Percentiles rank a stretch among this genome's conserved stretches.
Evolutionary conservation across 2,797 vertebrate genomes (phyloP).

Genomic region (Gymnodraco acuticeps): DNA sequence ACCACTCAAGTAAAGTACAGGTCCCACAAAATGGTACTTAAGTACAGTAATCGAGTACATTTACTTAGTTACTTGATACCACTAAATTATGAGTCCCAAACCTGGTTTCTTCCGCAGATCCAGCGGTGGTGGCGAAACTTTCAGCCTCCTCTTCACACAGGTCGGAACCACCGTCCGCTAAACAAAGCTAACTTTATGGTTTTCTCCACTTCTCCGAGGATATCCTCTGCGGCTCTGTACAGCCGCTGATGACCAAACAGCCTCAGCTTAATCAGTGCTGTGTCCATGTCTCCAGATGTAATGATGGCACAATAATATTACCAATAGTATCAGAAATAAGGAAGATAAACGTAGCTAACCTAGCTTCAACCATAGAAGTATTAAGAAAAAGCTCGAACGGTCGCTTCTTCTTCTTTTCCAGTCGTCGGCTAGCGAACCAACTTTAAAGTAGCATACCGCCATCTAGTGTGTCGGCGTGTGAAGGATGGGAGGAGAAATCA

Average conservation of each 20-base stretch:
- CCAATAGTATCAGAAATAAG: rapidly evolving
- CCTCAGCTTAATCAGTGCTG: slow-evolving; percentile 43
- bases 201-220: slow-evolving; percentile 61
- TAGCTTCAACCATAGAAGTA: too few species aligned
- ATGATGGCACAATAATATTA: rapidly evolving
- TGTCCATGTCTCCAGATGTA: slow-evolving; percentile 16
- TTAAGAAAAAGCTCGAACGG: not conserved
- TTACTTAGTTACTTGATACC: too few species aligned
- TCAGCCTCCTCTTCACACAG: slow-evolving; percentile 30
- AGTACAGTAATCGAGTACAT: too few species aligned
- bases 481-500: too few species aligned
- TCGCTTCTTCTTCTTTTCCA: too few species aligned
- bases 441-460: too few species aligned
- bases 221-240: slow-evolving; percentile 53
- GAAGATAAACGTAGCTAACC: not conserved
- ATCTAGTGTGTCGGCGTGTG: too few species aligned
- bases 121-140: slow-evolving; percentile 30
- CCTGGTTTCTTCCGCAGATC: slow-evolving; percentile 26
- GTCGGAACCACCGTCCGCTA: slow-evolving; percentile 11
- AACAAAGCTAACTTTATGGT: slow-evolving; percentile 46
- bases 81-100: not conserved
- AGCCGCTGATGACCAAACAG: slow-evolving; percentile 55
- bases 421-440: too few species aligned
- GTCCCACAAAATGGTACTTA: too few species aligned
- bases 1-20: too few species aligned